phyloP scores from a whole-genome alignment of 2,113 vertebrate species.

The Bombycilla garrulus region DNA sequence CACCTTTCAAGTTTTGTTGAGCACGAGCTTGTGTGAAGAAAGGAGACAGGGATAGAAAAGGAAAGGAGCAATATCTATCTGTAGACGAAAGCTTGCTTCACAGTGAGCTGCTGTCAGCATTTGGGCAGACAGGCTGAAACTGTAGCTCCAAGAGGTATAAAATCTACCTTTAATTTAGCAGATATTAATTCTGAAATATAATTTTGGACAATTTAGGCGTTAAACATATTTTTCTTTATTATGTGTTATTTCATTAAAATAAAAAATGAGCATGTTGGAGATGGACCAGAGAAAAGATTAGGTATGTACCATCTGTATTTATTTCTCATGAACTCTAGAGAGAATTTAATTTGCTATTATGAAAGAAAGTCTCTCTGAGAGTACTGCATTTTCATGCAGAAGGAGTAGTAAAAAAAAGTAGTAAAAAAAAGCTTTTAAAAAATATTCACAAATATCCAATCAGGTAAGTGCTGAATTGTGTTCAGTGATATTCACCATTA shows the following conservation, averaged over 20 bases:
- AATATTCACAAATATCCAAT: background rate
- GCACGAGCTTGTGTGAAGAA: background rate
- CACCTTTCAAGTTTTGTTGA: background rate
- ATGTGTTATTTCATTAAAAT: background rate
- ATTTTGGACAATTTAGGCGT: background rate
- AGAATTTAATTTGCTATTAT: background rate
- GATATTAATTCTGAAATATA: background rate
- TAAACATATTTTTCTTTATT: background rate
- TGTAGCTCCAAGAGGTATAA: background rate
- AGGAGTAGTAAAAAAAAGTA: background rate
- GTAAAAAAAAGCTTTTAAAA: background rate
- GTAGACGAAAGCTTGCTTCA: background rate
- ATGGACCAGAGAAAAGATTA: background rate
- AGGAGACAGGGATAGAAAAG: background rate
- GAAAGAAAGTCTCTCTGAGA: background rate
- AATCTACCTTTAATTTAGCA: background rate
- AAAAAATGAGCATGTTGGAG: background rate
- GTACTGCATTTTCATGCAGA: background rate
- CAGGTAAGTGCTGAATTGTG: background rate
- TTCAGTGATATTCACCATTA: conserved; percentile 19
- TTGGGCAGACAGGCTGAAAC: background rate
- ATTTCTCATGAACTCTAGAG: background rate
- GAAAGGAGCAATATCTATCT: background rate
- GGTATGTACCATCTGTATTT: background rate
- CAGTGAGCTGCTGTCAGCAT: background rate